Conservation (phyloP, 2,888 invertebrate species). For the Calephelis perditalis region DNA sequence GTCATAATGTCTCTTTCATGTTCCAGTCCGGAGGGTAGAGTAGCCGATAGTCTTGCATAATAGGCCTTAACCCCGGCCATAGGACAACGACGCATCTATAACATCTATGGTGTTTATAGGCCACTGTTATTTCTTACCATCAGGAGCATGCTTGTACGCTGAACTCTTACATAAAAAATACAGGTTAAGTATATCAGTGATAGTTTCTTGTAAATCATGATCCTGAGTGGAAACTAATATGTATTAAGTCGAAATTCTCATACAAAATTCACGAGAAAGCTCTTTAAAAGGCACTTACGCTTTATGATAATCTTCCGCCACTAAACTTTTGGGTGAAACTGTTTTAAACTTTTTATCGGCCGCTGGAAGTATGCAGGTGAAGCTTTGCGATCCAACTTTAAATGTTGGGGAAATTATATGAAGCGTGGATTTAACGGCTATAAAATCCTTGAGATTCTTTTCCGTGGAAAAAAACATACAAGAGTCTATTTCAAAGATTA, state of each 20-base stretch:
- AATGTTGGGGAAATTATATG: neutral
- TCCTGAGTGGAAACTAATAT: neutral
- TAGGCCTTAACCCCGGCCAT: too few species aligned
- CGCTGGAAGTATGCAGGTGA: neutral
- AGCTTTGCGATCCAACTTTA: slow-evolving; percentile 3
- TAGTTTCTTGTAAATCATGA: neutral
- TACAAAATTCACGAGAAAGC: slow-evolving; percentile 2
- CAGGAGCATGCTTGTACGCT: too few species aligned
- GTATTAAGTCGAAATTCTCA: neutral
- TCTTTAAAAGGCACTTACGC: neutral
- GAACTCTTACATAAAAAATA: too few species aligned
- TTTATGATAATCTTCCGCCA: slow-evolving; percentile 6
- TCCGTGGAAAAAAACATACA: too few species aligned
- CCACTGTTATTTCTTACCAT: too few species aligned
- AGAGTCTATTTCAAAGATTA: too few species aligned
- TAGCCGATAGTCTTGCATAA: too few species aligned
- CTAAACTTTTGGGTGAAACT: slow-evolving; percentile 8
- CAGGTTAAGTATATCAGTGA: too few species aligned
- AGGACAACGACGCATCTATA: too few species aligned
- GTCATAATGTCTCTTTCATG: too few species aligned
- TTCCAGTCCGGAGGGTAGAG: too few species aligned
- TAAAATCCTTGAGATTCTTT: neutral
- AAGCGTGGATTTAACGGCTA: neutral
- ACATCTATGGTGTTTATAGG: too few species aligned
- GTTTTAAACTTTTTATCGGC: slow-evolving; percentile 7